Evolutionary conservation across 1,140 invertebrate species (phyloP), one percentile per base, ranked within the genome.

Genomic region (Papilio xuthus): DNA sequence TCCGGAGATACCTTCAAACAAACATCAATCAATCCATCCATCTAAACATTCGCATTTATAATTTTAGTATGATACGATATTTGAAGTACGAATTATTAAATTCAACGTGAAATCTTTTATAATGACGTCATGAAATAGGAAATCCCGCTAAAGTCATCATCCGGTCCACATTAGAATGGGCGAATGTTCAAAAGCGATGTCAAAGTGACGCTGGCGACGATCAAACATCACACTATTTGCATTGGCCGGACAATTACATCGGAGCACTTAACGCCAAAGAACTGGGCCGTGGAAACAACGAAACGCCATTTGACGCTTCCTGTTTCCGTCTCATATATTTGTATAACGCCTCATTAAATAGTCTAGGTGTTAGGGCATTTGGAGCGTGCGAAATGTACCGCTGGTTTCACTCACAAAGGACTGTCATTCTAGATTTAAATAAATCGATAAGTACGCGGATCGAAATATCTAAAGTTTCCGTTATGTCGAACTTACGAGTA

Each of bases 301-400:
- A 91, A 93, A 93, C 86, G 84, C 92, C 90, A 93, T 93, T 93
- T 92, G 88, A 92, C 87, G 90, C 90, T 93, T 93, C 91, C 92
- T 90, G 90, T 92, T 92, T 92, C 90, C 88, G 84, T 82, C 86
- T 88, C 82, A 85, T 88, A 88, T 87, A 86, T 90, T 90, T 88
- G 85, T 84, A 84, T 79, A 80, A 79, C 82, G 81, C 78, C 78
- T 85, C 85, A 88, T 89, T 89, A 86, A 82, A 85, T 20, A 47
- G 42, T 69, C 60, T 73, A 80, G 83, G 78, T 81, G 84, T 84
- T 84, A 82, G 83, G 82, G 77, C 83, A 86, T 85, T 86, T 80
- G 81, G 84, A 83, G 84, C 81, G 84, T 84, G 86, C 83, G 83
- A 85, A 89, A 83, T 79, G 60, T 67, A 67, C 32, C 41, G 37